A percentile compares a stretch with the other conserved stretches of the same genome.
phyloP scores from a whole-genome alignment of 2,888 invertebrate species.

The Lycia hirtaria region DNA sequence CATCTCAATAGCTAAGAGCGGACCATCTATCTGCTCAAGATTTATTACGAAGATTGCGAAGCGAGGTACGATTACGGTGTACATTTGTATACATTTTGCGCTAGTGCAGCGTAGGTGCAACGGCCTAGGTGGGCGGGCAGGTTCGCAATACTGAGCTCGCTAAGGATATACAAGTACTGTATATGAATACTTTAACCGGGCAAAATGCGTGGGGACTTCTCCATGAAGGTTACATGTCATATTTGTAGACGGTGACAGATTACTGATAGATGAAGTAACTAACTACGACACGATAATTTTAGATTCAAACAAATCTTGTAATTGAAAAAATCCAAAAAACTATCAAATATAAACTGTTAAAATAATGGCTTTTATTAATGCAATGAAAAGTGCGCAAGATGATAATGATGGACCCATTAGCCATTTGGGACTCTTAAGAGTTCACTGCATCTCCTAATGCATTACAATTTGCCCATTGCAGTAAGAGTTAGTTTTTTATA shows the following conservation, averaged over 20 bases:
- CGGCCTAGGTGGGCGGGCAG: slow-evolving; percentile 64
- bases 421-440: too few relatives aligned
- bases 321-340: too few relatives aligned
- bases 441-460: too few relatives aligned
- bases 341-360: too few relatives aligned
- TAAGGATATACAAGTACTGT: slow-evolving; percentile 36
- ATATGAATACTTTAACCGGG: slow-evolving; percentile 20
- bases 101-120: slow-evolving; percentile 49
- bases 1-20: slow-evolving; percentile 35
- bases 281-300: too few relatives aligned
- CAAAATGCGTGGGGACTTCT: not conserved
- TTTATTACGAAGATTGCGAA: slow-evolving; percentile 24
- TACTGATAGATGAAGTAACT: not conserved
- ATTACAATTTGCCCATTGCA: too few relatives aligned
- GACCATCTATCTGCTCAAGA: slow-evolving; percentile 20
- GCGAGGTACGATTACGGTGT: slow-evolving; percentile 10
- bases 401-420: too few relatives aligned
- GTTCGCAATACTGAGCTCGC: slow-evolving; percentile 43
- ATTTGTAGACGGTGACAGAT: not conserved
- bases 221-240: slow-evolving; percentile 10
- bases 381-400: too few relatives aligned
- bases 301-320: too few relatives aligned
- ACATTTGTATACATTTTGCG: slow-evolving; percentile 24
- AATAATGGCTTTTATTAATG: too few relatives aligned
- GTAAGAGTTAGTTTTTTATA: too few relatives aligned